Evolutionary conservation across 1,140 invertebrate genomes (phyloP).

Genomic region (Stegodyphus dumicola): DNA sequence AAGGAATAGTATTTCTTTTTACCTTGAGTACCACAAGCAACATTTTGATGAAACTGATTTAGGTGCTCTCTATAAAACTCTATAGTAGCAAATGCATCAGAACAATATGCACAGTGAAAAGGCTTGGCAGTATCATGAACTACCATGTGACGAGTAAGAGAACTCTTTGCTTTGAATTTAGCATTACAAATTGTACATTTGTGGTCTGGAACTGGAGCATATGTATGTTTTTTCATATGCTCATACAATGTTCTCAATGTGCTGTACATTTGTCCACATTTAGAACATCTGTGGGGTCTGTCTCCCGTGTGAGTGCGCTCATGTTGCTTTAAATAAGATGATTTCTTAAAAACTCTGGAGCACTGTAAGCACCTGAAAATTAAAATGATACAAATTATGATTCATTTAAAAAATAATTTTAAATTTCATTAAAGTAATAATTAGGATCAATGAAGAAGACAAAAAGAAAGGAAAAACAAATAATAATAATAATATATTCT

Average conservation of each 20-base stretch:
- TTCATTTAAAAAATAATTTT: background rate
- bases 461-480: too few species aligned
- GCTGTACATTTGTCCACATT: constrained; percentile 72
- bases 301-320: constrained; percentile 65
- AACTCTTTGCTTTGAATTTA: constrained; percentile 68
- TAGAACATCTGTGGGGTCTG: constrained; percentile 67
- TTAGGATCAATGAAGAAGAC: too few species aligned
- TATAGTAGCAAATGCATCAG: constrained; percentile 69
- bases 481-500: too few species aligned
- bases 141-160: constrained; percentile 67
- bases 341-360: constrained; percentile 35
- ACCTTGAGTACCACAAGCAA: constrained; percentile 8
- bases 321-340: constrained; percentile 57
- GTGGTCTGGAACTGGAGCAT: constrained; percentile 66
- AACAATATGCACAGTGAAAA: constrained; percentile 70
- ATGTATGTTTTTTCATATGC: constrained; percentile 68
- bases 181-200: constrained; percentile 67
- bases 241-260: constrained; percentile 69
- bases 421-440: too few species aligned
- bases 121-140: constrained; percentile 66
- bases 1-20: too few species aligned
- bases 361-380: constrained; percentile 40
- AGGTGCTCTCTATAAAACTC: constrained; percentile 70
- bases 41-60: constrained; percentile 66
- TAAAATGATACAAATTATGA: background rate